These are phyloP conservation scores for Aleiodes sp. DNA, from an alignment of 1,140 invertebrate genomes.

Conservation along the genomic window DNA sequence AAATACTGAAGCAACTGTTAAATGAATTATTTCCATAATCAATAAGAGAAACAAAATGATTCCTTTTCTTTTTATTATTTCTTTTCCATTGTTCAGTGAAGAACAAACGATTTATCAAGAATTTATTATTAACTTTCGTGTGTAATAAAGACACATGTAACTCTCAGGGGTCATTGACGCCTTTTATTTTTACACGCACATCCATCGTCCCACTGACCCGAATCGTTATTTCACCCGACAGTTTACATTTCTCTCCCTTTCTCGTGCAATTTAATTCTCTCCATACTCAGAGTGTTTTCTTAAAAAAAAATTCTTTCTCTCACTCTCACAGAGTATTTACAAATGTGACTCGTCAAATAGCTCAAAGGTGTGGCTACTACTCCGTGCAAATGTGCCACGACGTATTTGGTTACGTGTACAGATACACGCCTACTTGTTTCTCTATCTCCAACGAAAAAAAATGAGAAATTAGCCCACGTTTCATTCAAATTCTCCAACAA, in stretches of 20 bases:
- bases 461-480: not conserved
- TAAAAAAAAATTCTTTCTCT: too few species aligned
- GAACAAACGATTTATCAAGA: too few species aligned
- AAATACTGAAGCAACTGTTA: not conserved
- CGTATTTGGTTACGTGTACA: constrained; percentile 58
- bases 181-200: constrained; percentile 57
- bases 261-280: constrained; percentile 7
- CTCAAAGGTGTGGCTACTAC: constrained; percentile 52
- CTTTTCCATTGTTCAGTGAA: not conserved
- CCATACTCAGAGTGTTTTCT: not conserved
- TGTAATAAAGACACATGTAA: not conserved
- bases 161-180: constrained; percentile 53
- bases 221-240: constrained; percentile 48
- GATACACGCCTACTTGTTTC: constrained; percentile 40
- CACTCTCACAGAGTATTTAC: too few species aligned
- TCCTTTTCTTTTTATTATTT: not conserved
- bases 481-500: not conserved
- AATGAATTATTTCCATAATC: too few species aligned
- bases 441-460: not conserved
- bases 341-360: not conserved
- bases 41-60: too few species aligned
- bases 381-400: constrained; percentile 33
- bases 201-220: constrained; percentile 58
- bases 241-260: constrained; percentile 19
- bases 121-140: not conserved